Conservation (phyloP, 2,797 vertebrate species). For the Acanthurus leucopareius region DNA sequence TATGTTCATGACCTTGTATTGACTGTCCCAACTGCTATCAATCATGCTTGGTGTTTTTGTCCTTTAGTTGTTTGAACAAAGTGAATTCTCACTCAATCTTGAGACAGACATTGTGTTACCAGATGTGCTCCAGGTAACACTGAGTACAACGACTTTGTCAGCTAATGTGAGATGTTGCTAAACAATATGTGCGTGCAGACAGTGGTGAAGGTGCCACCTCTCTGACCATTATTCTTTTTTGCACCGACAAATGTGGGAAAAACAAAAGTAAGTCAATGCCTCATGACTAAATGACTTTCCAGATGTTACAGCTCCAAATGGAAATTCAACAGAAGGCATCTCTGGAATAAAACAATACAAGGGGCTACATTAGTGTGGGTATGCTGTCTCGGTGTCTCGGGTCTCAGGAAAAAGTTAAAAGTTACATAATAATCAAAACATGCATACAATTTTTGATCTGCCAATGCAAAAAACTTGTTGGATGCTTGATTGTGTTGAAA, state of each 20-base stretch:
- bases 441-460: not conserved
- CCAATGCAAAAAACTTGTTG: not conserved
- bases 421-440: not conserved
- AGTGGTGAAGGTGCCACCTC: no score
- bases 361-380: not conserved
- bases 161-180: not conserved
- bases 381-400: no score
- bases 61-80: not conserved
- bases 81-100: not conserved
- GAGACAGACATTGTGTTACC: not conserved
- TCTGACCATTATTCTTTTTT: no score
- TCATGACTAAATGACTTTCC: not conserved
- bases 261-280: not conserved
- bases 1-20: not conserved
- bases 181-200: not conserved
- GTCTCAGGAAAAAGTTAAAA: no score
- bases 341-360: not conserved
- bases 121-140: not conserved
- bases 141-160: not conserved
- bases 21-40: not conserved
- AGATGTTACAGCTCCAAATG: not conserved
- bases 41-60: conserved; percentile 3
- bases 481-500: not conserved
- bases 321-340: not conserved
- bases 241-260: not conserved